Percentiles rank a stretch among this genome's conserved stretches.
phyloP scores from a whole-genome alignment of 2,797 vertebrate species.

The Acestrorhynchus altus region DNA sequence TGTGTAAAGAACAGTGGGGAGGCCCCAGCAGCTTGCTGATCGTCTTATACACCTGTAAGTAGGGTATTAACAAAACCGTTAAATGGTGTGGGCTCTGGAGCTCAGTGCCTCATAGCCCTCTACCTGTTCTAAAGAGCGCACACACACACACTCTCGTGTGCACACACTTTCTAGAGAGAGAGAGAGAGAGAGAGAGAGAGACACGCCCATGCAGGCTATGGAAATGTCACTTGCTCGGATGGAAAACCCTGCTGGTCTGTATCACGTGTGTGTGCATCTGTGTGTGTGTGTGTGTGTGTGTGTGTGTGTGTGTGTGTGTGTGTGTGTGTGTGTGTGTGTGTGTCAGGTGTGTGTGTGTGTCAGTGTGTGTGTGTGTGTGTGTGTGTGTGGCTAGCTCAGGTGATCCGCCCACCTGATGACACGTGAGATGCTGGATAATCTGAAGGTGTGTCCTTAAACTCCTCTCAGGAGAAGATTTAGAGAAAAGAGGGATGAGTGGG shows the following conservation, averaged over 20 bases:
- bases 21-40: constrained; percentile 62
- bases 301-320: neutral
- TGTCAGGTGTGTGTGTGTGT: constrained; percentile 16
- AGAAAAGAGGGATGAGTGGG: constrained; percentile 10
- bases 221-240: constrained; percentile 74
- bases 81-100: constrained; percentile 68
- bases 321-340: constrained; percentile 42
- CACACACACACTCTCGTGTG: constrained; percentile 18
- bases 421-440: constrained; percentile 38
- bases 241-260: constrained; percentile 77
- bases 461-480: constrained; percentile 68
- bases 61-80: constrained; percentile 76
- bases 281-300: neutral
- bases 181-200: neutral
- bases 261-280: constrained; percentile 63
- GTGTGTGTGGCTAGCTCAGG: neutral
- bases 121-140: constrained; percentile 65
- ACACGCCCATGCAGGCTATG: constrained; percentile 69
- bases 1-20: too few relatives aligned
- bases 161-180: neutral
- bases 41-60: constrained; percentile 74
- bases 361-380: constrained; percentile 41
- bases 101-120: constrained; percentile 66
- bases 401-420: constrained; percentile 54
- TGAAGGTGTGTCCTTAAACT: constrained; percentile 65